phyloP scores from a whole-genome alignment of 2,113 vertebrate genomes.

The Heterochromis multidens region DNA sequence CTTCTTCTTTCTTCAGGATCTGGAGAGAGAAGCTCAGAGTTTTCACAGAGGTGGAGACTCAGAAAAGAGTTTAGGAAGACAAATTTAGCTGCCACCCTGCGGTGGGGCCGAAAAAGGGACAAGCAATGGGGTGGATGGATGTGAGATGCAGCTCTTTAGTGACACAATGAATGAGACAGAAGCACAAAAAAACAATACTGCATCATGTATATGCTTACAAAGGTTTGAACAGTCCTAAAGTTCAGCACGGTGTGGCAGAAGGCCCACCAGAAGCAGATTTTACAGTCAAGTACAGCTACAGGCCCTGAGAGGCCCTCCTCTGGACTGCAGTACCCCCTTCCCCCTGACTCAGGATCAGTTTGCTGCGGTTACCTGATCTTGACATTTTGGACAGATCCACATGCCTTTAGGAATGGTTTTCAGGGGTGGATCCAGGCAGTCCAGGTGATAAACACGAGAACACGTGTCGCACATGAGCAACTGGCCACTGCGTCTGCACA shows the following conservation, averaged over 20 bases:
- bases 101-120: slow-evolving; percentile 46
- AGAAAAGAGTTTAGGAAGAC: slow-evolving; percentile 3
- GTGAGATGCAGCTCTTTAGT: slow-evolving; percentile 68
- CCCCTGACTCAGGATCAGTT: slow-evolving; percentile 53
- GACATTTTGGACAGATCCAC: slow-evolving; percentile 99
- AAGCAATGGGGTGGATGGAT: slow-evolving; percentile 68
- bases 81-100: slow-evolving; percentile 21
- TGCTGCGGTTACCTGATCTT: slow-evolving; percentile 92
- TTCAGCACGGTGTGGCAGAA: slow-evolving; percentile 31
- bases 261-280: slow-evolving; percentile 1
- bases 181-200: slow-evolving; percentile 65
- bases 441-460: slow-evolving; percentile 98
- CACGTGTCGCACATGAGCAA: slow-evolving; percentile 99
- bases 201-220: slow-evolving; percentile 72
- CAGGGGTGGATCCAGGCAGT: slow-evolving; percentile 98
- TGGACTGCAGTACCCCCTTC: slow-evolving; percentile 42
- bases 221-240: slow-evolving; percentile 73
- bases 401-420: slow-evolving; percentile 99
- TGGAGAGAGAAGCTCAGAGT: slow-evolving; percentile 69
- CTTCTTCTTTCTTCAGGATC: slow-evolving; percentile 99
- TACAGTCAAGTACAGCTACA: slow-evolving; percentile 11
- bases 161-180: slow-evolving; percentile 73
- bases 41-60: slow-evolving; percentile 19
- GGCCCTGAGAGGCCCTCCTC: slow-evolving; percentile 4
- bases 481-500: slow-evolving; percentile 99